Base-by-base conservation (phyloP, 1,140 invertebrate genomes). In the Tetragonula clypearis region DNA sequence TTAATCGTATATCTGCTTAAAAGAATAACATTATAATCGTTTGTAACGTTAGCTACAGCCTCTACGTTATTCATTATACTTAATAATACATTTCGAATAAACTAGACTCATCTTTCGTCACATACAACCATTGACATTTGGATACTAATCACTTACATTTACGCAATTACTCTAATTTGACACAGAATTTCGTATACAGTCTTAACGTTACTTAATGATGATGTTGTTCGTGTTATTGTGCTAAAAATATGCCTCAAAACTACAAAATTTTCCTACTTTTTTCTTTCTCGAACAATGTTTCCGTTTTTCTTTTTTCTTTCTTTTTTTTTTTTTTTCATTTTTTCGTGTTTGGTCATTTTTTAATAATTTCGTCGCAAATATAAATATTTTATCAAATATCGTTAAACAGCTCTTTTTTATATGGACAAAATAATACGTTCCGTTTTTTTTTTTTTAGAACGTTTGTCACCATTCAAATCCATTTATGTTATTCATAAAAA, bases 141-240 rank as follows among this genome's bases (percentile, higher is more conserved):
- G 74, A 58, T 80, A 55, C 81, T 75, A 90, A 77, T 21, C 83
- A 5, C 79, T 68, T 87, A 85, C 71, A 53, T 85, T 87, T 86
- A 89, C 35, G 58, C 15, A n/a, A 4, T 90, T 86, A 89, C 58
- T 87, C 92, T 93, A 93, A 92, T 93, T 93, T 93, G 93, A 93
- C 92, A 93, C 92, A 91, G 85, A 92, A 89, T 91, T 90, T 91
- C 90, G 75, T 93, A 93, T 91, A 93, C 93, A 93, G 93, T 93
- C 93, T 93, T 92, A 92, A 93, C 77, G 82, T 84, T 86, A 88
- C 84, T 91, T 90, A 76, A 91, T 86, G 88, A 85, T 92, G 82
- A 85, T 92, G 82, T 91, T 92, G 86, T 91, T 89, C 84, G 82
- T 73, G 19, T 90, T 35, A 90, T 90, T 88, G 86, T 90, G 91